Percentiles rank a stretch among this genome's conserved stretches.
phyloP scores from a whole-genome alignment of 1,140 invertebrate species.

The Lasioglossum baleicum region DNA sequence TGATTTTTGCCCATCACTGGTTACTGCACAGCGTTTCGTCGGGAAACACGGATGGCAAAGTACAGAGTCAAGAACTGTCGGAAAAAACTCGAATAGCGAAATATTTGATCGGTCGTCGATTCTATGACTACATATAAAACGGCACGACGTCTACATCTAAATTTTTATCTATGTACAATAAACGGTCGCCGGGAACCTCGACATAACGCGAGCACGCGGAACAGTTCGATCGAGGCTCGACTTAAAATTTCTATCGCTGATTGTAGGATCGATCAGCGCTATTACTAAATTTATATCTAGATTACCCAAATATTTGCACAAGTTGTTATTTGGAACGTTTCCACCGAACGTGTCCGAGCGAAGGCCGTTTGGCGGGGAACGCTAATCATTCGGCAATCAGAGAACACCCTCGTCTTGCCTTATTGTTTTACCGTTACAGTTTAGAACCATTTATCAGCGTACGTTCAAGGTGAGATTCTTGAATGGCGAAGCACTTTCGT shows the following conservation, averaged over 20 bases:
- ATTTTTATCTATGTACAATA: conserved; percentile 57
- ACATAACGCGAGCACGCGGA: neutral
- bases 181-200: conserved; percentile 26
- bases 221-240: conserved; percentile 13
- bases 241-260: conserved; percentile 29
- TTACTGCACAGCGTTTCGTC: neutral
- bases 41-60: conserved; percentile 3
- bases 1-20: too few species aligned
- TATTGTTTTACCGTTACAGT: too few species aligned
- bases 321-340: conserved; percentile 20
- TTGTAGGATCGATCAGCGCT: conserved; percentile 20
- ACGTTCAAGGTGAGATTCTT: neutral
- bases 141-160: conserved; percentile 45
- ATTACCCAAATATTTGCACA: conserved; percentile 42
- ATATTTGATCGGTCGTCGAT: conserved; percentile 26
- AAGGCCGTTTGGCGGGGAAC: neutral
- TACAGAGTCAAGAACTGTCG: conserved; percentile 16
- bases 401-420: neutral
- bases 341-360: neutral
- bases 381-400: too few species aligned
- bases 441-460: conserved; percentile 7
- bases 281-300: conserved; percentile 43
- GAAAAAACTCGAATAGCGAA: conserved; percentile 16
- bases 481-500: conserved; percentile 5
- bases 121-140: conserved; percentile 55